Evolutionary conservation across 2,113 vertebrate genomes (phyloP), one percentile per base, ranked within the genome.

Genomic region (Odocoileus hemionus): DNA sequence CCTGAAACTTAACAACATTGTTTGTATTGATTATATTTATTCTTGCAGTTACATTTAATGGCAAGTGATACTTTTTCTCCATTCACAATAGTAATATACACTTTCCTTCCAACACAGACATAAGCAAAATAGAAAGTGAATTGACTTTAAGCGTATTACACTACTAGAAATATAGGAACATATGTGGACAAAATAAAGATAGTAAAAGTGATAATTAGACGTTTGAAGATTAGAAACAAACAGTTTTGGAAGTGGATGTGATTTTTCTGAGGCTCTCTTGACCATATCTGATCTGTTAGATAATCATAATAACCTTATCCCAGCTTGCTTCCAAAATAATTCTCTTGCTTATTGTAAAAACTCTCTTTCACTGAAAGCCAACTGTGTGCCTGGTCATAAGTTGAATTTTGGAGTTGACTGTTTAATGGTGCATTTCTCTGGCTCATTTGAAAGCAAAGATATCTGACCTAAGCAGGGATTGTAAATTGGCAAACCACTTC

Each of bases 1-100:
- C 57, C 33, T 96, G 39, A 96, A 88, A 95, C 60, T 78, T 96
- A 95, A 95, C 55, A 97, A 39, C 61, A 91, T 50, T 89, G 84
- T 78, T 94, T 74, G 0, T 93, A 93, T 52, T 78, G 87, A 96
- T 80, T 96, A 39, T 54, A 60, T 76, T 67, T 96, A 93, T 85
- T 83, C 13, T 55, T 93, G 36, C 30, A 80, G 28, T 80, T 94
- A 80, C 60, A 50, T 95, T 96, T 96, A 94, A 93, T 74, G 19
- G 43, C 25, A 92, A 92, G 91, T 76, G 28, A 76, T 86, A 85
- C 39, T 93, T 93, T 91, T 64, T 84, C 10, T 76, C n/a, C 10
- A 88, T 85, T 55, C 6, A 8, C 47, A 57, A 76, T 23, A 92
- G 30, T 79, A 52, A 84, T 61, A 36, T 19, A 78, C n/a, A 84